These are phyloP conservation scores for Gibbula magus DNA, from an alignment of 2,888 invertebrate species.

Conservation along the genomic window DNA sequence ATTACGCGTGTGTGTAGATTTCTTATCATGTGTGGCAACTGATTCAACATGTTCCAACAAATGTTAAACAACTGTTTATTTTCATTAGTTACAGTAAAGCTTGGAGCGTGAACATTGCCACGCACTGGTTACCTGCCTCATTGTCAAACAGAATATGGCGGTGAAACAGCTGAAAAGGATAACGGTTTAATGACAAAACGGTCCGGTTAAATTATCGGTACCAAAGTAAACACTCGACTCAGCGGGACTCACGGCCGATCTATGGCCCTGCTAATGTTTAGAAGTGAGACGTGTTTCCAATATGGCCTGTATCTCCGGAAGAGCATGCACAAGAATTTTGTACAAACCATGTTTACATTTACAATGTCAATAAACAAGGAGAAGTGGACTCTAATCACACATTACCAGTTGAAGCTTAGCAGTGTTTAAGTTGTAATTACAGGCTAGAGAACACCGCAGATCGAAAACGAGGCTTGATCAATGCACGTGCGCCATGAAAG, in stretches of 20 bases:
- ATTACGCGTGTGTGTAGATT: not conserved
- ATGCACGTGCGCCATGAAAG: conserved; percentile 14
- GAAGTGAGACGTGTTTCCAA: not conserved
- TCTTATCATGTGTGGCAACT: not conserved
- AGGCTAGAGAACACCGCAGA: not conserved
- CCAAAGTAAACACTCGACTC: not conserved
- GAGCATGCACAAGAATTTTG: conserved; percentile 7
- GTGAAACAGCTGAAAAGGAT: no score
- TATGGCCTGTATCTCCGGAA: not conserved
- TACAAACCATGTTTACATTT: not conserved
- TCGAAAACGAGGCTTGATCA: conserved; percentile 15
- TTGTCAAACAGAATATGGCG: no score
- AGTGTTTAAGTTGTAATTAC: conserved; percentile 17
- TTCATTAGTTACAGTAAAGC: not conserved
- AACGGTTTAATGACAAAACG: no score
- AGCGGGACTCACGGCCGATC: not conserved
- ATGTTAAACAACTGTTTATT: not conserved
- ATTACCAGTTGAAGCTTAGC: not conserved
- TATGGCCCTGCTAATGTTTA: not conserved
- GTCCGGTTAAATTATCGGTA: not conserved
- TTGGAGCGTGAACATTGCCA: not conserved
- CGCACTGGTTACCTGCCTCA: not conserved
- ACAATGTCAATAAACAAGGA: not conserved
- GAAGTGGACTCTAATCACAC: not conserved
- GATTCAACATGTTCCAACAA: not conserved